A percentile compares a stretch with the other conserved stretches of the same genome.
Conservation (phyloP, 2,888 invertebrate species). For the Bombylius discolor region DNA sequence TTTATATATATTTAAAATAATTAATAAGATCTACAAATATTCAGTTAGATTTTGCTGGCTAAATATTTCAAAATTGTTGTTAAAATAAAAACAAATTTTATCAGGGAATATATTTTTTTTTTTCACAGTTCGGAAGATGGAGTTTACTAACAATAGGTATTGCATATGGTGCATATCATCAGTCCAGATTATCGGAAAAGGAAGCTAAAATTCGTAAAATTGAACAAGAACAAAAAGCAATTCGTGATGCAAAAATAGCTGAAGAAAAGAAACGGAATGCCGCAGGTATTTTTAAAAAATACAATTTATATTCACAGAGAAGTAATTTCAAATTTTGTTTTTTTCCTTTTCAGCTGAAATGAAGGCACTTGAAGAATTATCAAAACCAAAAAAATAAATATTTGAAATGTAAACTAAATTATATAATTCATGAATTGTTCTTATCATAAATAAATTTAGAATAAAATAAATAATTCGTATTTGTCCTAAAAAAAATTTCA, state of each 20-base stretch:
- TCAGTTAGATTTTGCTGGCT: neutral
- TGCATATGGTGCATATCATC: conserved; percentile 61
- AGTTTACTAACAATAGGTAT: conserved; percentile 59
- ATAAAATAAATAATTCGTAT: neutral
- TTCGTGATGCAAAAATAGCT: conserved; percentile 57
- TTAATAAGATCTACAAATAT: neutral
- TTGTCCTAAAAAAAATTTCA: too few relatives aligned
- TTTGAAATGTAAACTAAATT: neutral
- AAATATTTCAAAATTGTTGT: too few relatives aligned
- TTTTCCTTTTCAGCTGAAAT: conserved; percentile 19
- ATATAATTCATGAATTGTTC: too few relatives aligned
- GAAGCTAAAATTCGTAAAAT: conserved; percentile 52
- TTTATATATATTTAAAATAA: neutral
- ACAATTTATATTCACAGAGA: neutral
- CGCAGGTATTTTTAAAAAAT: conserved; percentile 37
- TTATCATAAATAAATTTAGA: too few relatives aligned
- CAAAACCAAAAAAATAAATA: conserved; percentile 16
- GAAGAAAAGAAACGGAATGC: conserved; percentile 53
- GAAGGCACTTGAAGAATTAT: conserved; percentile 16
- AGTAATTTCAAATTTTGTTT: neutral
- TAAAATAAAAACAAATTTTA: neutral
- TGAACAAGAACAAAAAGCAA: conserved; percentile 51
- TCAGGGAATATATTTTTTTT: neutral
- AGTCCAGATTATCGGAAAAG: conserved; percentile 52
- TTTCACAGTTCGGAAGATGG: conserved; percentile 65